These are phyloP conservation scores for Grammatotria lemairii DNA, from an alignment of 2,113 vertebrate species.

Conservation along the genomic window DNA sequence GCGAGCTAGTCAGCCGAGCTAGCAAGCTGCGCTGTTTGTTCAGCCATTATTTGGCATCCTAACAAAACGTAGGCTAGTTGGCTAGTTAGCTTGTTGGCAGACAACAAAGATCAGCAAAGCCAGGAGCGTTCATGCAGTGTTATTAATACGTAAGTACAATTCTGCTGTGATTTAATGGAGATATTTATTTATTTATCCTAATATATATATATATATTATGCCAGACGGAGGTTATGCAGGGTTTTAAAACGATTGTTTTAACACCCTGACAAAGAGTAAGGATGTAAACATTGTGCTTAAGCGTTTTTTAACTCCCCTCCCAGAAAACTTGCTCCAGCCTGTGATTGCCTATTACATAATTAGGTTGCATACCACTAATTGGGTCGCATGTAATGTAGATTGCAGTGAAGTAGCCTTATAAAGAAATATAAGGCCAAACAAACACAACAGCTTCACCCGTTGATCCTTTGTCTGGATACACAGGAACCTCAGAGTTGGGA, in stretches of 20 bases:
- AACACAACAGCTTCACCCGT: background rate
- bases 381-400: background rate
- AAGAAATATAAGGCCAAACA: background rate
- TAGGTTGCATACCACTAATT: background rate
- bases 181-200: background rate
- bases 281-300: background rate
- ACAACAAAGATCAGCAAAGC: conserved; percentile 53
- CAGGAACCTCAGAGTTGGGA: conserved; percentile 46
- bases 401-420: background rate
- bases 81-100: conserved; percentile 37
- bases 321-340: background rate
- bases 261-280: background rate
- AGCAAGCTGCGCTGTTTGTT: background rate
- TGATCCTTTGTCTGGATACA: conserved; percentile 48
- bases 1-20: background rate
- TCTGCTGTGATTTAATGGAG: background rate
- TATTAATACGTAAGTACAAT: background rate
- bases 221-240: background rate
- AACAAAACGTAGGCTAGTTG: conserved; percentile 64
- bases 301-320: background rate
- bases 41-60: conserved; percentile 59
- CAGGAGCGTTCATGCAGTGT: background rate
- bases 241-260: background rate
- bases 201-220: background rate
- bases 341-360: conserved; percentile 26